Conservation (phyloP, 1,140 invertebrate genomes). For the Patella vulgata region DNA sequence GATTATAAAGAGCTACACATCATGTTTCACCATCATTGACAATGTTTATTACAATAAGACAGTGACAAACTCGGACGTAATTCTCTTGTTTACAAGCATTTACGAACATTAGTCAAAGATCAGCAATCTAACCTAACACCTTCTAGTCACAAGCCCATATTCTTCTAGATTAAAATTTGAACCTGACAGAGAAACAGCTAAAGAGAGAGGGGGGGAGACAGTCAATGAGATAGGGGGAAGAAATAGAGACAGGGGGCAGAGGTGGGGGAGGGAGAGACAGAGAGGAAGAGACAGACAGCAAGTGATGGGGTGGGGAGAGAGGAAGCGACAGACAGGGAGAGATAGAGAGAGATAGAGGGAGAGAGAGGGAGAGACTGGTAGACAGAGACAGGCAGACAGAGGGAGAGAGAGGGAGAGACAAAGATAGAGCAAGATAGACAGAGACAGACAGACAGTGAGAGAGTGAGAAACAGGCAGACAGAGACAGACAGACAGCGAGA, state of each 20-base stretch:
- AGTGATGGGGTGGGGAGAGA: background rate
- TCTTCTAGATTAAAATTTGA: no score
- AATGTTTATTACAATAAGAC: no score
- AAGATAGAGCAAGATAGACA: background rate
- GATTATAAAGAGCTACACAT: no score
- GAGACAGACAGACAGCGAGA: background rate
- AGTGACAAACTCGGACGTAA: no score
- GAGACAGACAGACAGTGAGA: background rate
- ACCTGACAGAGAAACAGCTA: constrained; percentile 1
- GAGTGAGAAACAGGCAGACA: background rate
- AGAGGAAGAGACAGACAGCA: background rate
- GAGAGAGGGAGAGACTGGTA: constrained; percentile 2
- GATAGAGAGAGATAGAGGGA: no score
- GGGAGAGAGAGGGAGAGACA: no score
- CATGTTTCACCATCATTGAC: no score
- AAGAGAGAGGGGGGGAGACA: background rate
- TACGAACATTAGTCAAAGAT: no score
- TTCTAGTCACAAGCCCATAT: no score
- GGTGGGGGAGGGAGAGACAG: background rate
- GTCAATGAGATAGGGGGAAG: background rate
- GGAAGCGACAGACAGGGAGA: no score
- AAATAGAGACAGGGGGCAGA: background rate
- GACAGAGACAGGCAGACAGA: constrained; percentile 1
- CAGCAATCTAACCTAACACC: no score
- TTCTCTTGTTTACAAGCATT: no score